Evolutionary conservation across 2,888 invertebrate species (phyloP), one percentile per base, ranked within the genome.

Genomic region (Beris morrisii): DNA sequence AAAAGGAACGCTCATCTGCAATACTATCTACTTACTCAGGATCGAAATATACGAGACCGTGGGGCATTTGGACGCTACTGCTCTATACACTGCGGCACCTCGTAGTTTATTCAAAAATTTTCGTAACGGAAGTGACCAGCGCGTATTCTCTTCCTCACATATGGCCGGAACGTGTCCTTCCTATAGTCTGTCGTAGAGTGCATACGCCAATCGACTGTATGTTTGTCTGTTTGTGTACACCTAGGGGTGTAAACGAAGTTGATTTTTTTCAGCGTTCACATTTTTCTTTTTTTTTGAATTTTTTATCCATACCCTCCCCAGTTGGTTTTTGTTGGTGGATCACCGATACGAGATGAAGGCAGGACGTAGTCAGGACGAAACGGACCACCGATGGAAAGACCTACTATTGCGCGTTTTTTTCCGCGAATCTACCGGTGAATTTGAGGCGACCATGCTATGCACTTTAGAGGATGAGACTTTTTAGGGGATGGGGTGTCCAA

Each of bases 171-270:
- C 45, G 55, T 38, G 15, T 7, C 50, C 38, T 50, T 32, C 3
- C 32, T 50, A 28, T 38, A 12, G 22, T 22, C 43, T 38, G 15
- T 50, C 52, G 38, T 50, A 61, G 50, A 61, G 50, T 61, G 61
- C 61, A 61, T 52, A 61, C 61, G 50, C 61, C 61, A 61, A 61
- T 61, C 50, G 61, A 61, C 61, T 61, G 61, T 61, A 61, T 61
- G 61, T 61, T 61, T 61, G 45, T 50, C 61, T 61, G 52, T 52
- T 61, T 61, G 61, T 61, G 38, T 50, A 50, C 38, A 52, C 50
- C 61, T 68, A 71, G 71, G 72, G 72, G 71, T 72, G 71, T 73
- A 72, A 72, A 72, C 72, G 72, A 72, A 72, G 72, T 71, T 72
- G 72, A 72, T 73, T 72, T 73, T 22, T 70, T 69, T 48, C 56